A percentile compares a stretch with the other conserved stretches of the same genome.
Conservation (phyloP, 2,797 vertebrate genomes). For the Chrosomus eos region DNA sequence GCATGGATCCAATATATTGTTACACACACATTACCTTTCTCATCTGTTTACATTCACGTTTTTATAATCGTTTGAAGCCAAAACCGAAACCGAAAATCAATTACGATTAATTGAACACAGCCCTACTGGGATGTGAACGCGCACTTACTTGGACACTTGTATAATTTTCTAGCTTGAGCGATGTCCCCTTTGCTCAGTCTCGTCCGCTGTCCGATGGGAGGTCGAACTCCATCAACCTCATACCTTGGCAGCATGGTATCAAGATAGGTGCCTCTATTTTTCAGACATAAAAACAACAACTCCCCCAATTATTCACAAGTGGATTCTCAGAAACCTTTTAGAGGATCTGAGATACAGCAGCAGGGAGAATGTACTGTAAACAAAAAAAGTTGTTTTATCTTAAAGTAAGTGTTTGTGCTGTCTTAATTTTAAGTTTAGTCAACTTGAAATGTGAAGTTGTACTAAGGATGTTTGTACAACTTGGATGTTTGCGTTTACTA, state of each 20-base stretch:
- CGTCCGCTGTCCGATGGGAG: constrained; percentile 91
- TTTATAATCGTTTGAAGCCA: no score
- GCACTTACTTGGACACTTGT: constrained; percentile 89
- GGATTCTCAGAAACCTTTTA: not conserved
- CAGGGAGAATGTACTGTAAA: not conserved
- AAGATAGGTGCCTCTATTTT: constrained; percentile 87
- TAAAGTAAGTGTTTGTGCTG: not conserved
- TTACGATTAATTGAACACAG: no score
- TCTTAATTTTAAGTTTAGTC: no score
- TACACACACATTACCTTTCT: no score
- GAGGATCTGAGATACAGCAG: not conserved
- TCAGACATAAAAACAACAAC: constrained; percentile 2
- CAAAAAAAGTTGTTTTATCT: no score
- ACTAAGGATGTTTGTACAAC: no score
- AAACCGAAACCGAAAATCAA: no score
- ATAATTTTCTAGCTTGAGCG: constrained; percentile 92
- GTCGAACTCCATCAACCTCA: constrained; percentile 87
- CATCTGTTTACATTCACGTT: no score
- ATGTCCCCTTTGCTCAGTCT: constrained; percentile 94
- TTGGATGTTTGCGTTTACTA: no score
- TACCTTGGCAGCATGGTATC: constrained; percentile 95
- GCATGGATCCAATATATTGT: no score
- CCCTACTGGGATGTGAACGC: not conserved
- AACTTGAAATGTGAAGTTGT: no score
- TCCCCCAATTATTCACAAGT: not conserved